Percentiles rank a stretch among this genome's conserved stretches.
Evolutionary conservation across 2,113 vertebrate genomes (phyloP).

Genomic region (Chaetura pelagica): DNA sequence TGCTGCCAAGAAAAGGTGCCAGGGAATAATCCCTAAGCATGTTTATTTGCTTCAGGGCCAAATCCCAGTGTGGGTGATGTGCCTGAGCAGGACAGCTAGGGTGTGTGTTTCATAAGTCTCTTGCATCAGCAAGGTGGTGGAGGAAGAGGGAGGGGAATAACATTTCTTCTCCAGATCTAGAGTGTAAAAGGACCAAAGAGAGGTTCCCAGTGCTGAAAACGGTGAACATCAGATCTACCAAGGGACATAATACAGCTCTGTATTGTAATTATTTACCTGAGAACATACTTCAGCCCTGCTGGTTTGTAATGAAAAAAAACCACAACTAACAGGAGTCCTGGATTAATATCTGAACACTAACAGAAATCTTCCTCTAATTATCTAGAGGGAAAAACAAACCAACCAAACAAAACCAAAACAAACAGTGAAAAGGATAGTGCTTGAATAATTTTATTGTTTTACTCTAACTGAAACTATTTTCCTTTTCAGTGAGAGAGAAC

Average conservation of each 20-base stretch:
- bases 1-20: neutral
- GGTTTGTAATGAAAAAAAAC: neutral
- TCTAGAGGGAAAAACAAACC: neutral
- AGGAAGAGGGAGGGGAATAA: neutral
- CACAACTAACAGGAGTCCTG: neutral
- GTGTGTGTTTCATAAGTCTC: fast-evolving
- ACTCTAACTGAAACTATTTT: constrained; percentile 68
- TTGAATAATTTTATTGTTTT: constrained; percentile 43
- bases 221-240: neutral
- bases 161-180: neutral
- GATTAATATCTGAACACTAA: neutral
- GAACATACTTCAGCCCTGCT: neutral
- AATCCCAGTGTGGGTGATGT: fast-evolving
- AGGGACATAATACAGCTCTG: neutral
- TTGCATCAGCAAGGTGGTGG: neutral
- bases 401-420: neutral
- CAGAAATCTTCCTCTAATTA: constrained; percentile 43
- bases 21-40: fast-evolving
- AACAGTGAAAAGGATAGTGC: neutral
- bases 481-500: constrained; percentile 55
- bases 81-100: neutral
- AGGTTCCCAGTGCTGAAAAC: neutral
- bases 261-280: neutral
- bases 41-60: fast-evolving
- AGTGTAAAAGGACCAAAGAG: neutral